phyloP scores from a whole-genome alignment of 2,113 vertebrate genomes.

The Oxyruncus cristatus region DNA sequence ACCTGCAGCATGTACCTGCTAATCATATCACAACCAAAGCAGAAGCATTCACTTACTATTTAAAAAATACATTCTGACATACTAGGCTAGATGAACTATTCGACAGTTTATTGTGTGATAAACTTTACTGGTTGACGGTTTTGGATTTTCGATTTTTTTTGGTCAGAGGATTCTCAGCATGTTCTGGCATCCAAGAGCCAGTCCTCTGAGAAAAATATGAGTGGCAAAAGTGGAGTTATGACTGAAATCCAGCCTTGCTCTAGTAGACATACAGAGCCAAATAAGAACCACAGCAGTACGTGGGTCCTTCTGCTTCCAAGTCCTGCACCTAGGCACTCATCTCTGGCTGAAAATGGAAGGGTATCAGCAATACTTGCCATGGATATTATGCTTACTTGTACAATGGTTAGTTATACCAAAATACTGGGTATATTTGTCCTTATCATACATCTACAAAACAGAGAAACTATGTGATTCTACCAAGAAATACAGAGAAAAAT shows the following conservation, averaged over 20 bases:
- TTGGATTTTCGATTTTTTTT: not conserved
- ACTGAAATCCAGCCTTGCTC: not conserved
- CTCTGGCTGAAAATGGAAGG: not conserved
- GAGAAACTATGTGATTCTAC: not conserved
- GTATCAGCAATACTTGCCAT: not conserved
- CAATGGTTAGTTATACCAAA: not conserved
- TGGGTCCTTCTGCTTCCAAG: not conserved
- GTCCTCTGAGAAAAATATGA: not conserved
- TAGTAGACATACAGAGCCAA: not conserved
- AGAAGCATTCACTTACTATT: not conserved
- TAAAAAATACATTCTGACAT: not conserved
- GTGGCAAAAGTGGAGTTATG: not conserved
- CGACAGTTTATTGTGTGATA: not conserved
- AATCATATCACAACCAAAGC: not conserved
- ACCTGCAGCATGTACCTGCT: not conserved
- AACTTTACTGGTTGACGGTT: not conserved
- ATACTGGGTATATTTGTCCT: not conserved
- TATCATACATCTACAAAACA: not conserved
- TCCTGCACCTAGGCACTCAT: not conserved
- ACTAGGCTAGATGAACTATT: not conserved
- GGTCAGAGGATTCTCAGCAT: not conserved
- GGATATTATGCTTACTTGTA: not conserved
- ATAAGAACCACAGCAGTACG: not conserved
- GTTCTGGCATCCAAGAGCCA: not conserved
- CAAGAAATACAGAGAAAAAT: not conserved